These are phyloP conservation scores for Machimus atricapillus DNA, from an alignment of 2,888 invertebrate genomes.

Conservation along the genomic window DNA sequence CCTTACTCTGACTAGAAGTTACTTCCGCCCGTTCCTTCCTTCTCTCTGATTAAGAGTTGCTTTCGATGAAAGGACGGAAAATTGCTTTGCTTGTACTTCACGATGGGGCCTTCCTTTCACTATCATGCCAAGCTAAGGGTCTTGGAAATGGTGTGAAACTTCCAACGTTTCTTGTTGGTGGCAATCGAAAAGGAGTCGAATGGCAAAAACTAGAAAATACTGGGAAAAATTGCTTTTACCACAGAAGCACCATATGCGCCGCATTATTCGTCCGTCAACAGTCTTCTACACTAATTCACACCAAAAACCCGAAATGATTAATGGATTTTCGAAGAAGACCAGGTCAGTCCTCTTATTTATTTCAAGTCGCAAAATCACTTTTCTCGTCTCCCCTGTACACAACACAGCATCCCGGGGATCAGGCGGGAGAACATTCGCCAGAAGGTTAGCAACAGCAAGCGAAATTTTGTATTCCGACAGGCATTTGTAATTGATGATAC, in stretches of 20 bases:
- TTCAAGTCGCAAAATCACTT: constrained; percentile 30
- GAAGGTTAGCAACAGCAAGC: background rate
- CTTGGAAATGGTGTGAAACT: background rate
- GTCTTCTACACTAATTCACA: constrained; percentile 31
- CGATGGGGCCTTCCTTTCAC: background rate
- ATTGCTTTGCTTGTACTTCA: background rate
- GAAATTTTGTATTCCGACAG: constrained; percentile 23
- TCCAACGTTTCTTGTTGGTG: background rate
- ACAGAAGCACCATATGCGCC: background rate
- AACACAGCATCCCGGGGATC: background rate
- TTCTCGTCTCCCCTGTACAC: background rate
- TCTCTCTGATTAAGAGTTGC: constrained; percentile 8
- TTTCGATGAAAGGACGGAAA: constrained; percentile 1
- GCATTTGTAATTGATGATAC: constrained; percentile 25
- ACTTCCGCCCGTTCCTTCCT: background rate
- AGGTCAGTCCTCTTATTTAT: constrained; percentile 10
- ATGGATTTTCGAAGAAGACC: constrained; percentile 17
- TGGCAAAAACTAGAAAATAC: background rate
- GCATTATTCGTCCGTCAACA: constrained; percentile 17
- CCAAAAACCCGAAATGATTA: constrained; percentile 27
- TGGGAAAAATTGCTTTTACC: background rate
- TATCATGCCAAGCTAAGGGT: background rate
- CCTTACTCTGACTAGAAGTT: background rate
- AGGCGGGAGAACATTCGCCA: background rate
- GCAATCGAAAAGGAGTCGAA: background rate